Evolutionary conservation across 2,113 vertebrate species (phyloP).

Genomic region (Coryphaenoides rupestris): DNA sequence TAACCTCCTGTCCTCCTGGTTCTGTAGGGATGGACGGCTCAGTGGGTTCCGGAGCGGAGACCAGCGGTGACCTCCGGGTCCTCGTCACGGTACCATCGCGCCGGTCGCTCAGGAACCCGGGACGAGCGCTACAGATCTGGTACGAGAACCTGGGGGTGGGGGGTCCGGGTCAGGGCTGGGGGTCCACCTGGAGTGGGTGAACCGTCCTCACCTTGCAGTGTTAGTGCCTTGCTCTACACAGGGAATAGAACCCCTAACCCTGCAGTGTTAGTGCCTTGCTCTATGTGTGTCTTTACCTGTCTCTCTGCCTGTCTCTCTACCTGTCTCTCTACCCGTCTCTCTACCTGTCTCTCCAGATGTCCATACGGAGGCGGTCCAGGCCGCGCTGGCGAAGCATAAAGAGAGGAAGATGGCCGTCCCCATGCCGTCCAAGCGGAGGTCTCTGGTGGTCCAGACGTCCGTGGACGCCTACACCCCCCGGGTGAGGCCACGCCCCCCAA

Average conservation of each 20-base stretch:
- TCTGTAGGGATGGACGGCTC: conserved; percentile 82
- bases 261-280: no score
- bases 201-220: no score
- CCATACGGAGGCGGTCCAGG: conserved; percentile 97
- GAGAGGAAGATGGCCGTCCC: conserved; percentile 98
- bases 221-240: no score
- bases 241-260: no score
- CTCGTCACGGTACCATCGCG: conserved; percentile 90
- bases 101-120: conserved; percentile 91
- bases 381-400: conserved; percentile 92
- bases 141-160: conserved; percentile 37
- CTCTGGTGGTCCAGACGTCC: conserved; percentile 95
- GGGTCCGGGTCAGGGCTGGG: no score
- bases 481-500: conserved; percentile 67
- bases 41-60: conserved; percentile 81
- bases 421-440: conserved; percentile 96
- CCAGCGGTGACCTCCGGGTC: conserved; percentile 87
- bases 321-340: neutral
- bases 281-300: neutral
- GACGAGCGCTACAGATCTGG: conserved; percentile 97
- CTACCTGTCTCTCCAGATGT: conserved; percentile 76
- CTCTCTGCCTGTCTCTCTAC: neutral
- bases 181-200: no score
- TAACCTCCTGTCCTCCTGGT: conserved; percentile 10
- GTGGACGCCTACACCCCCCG: conserved; percentile 98